Percentiles rank a stretch among this genome's conserved stretches.
These are phyloP conservation scores for Poecilobothrus nobilitatus DNA, from an alignment of 2,888 invertebrate genomes.

Conservation along the genomic window DNA sequence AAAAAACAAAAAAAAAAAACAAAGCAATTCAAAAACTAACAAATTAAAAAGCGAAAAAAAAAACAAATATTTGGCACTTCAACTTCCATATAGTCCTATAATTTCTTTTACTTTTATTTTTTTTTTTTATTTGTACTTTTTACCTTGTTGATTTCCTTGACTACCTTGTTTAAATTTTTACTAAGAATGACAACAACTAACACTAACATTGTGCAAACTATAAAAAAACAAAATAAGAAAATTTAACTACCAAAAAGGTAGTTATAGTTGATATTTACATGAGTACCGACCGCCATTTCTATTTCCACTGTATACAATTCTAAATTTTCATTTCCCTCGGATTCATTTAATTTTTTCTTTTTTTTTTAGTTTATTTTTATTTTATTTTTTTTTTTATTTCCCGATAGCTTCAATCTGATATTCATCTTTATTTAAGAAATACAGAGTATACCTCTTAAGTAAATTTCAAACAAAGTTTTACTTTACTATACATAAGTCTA, in stretches of 20 bases:
- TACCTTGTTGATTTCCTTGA: neutral
- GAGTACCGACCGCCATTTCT: neutral
- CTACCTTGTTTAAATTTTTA: neutral
- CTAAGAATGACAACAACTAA: neutral
- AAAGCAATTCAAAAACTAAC: neutral
- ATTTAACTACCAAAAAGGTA: neutral
- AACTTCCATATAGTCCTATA: neutral
- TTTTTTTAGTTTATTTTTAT: neutral
- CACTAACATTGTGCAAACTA: too few relatives aligned
- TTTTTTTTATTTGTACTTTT: neutral
- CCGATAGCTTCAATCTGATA: neutral
- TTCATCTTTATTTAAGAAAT: neutral
- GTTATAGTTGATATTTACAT: neutral
- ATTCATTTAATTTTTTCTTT: too few relatives aligned
- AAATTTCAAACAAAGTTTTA: too few relatives aligned
- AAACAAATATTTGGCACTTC: conserved; percentile 4
- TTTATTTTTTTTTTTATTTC: neutral
- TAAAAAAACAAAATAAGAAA: neutral
- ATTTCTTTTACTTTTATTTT: neutral
- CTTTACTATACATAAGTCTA: too few relatives aligned
- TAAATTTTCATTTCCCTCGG: neutral
- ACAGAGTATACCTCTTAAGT: too few relatives aligned
- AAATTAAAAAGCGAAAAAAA: neutral
- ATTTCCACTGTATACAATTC: neutral
- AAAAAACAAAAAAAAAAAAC: neutral